Evolutionary conservation across 2,888 invertebrate species (phyloP).

Genomic region (Keiferia lycopersicella): DNA sequence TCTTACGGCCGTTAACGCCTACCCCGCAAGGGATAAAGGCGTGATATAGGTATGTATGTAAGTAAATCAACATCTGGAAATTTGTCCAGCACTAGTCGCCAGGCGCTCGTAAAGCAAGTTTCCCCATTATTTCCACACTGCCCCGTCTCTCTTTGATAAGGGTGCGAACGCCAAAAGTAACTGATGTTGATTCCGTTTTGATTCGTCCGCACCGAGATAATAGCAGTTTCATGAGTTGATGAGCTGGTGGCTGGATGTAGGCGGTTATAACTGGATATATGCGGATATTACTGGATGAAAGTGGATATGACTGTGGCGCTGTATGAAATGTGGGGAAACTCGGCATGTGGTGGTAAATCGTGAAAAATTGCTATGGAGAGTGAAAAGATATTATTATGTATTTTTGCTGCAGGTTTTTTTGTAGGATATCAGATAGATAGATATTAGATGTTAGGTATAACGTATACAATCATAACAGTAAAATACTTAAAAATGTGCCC

Average conservation of each 20-base stretch:
- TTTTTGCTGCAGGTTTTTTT: no score
- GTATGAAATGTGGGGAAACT: constrained; percentile 44
- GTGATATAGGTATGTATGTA: no score
- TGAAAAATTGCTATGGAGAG: neutral
- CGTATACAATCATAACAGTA: no score
- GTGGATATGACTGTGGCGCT: constrained; percentile 48
- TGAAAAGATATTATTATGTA: no score
- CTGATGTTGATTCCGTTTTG: constrained; percentile 77
- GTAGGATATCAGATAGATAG: no score
- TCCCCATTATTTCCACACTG: constrained; percentile 48
- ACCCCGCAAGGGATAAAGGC: no score
- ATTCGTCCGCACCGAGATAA: constrained; percentile 70
- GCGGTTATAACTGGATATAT: constrained; percentile 47
- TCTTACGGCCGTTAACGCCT: no score
- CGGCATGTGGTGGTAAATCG: constrained; percentile 10
- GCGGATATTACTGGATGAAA: constrained; percentile 54
- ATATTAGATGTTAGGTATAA: no score
- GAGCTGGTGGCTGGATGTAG: constrained; percentile 49
- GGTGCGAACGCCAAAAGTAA: constrained; percentile 70
- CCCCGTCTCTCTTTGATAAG: constrained; percentile 68
- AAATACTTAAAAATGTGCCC: no score
- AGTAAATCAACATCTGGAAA: neutral
- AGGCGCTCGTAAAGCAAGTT: constrained; percentile 36
- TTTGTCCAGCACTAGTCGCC: constrained; percentile 27
- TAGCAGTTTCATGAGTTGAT: constrained; percentile 69